These are phyloP conservation scores for Marisa cornuarietis DNA, from an alignment of 1,140 invertebrate genomes.

Conservation along the genomic window DNA sequence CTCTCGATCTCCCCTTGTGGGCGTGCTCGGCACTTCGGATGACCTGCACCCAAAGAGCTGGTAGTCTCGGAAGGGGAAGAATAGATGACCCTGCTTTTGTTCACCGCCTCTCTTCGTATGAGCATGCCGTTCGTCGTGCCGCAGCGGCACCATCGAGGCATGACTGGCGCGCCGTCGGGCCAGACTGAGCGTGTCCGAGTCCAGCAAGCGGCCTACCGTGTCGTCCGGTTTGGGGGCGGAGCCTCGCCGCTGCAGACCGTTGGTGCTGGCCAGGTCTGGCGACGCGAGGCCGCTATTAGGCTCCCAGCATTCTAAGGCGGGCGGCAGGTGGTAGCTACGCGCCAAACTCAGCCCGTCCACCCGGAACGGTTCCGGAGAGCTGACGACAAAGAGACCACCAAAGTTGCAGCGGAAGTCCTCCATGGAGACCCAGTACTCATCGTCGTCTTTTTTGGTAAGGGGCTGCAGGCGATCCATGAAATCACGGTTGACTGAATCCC, in stretches of 20 bases:
- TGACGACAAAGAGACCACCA: slow-evolving; percentile 57
- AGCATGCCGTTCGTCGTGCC: too few species aligned
- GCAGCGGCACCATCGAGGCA: slow-evolving; percentile 1
- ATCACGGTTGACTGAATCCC: slow-evolving; percentile 50
- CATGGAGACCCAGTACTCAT: slow-evolving; percentile 58
- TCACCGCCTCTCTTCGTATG: too few species aligned
- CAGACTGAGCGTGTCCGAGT: slow-evolving; percentile 6
- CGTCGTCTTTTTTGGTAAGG: slow-evolving; percentile 45
- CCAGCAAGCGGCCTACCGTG: background rate
- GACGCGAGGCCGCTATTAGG: background rate
- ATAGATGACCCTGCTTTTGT: too few species aligned
- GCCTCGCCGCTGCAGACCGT: slow-evolving; percentile 8
- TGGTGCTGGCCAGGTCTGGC: background rate
- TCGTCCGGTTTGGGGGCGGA: slow-evolving; percentile 12
- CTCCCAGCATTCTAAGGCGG: background rate
- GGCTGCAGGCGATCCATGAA: slow-evolving; percentile 52
- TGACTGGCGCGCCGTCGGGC: slow-evolving; percentile 13
- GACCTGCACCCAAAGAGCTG: too few species aligned
- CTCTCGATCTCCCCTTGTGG: too few species aligned
- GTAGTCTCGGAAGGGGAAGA: too few species aligned
- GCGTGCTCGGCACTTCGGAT: too few species aligned
- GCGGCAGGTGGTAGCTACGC: slow-evolving; percentile 34
- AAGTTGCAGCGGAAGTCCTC: slow-evolving; percentile 62
- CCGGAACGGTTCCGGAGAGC: slow-evolving; percentile 48
- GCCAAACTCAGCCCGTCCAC: slow-evolving; percentile 45